Base-by-base conservation (phyloP, 2,113 vertebrate species). In the western clawed frog (Xenopus tropicalis) region DNA sequence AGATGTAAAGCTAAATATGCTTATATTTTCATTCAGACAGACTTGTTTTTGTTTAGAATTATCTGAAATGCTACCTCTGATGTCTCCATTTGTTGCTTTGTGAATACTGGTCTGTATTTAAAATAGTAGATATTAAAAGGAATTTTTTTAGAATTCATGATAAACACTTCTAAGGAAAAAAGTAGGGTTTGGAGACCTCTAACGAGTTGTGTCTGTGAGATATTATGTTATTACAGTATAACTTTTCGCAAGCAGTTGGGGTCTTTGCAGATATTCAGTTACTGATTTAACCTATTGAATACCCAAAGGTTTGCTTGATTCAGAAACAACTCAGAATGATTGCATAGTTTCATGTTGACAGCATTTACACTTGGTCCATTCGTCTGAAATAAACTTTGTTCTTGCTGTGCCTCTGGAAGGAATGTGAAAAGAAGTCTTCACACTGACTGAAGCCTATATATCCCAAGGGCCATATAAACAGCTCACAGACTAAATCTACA, bases 391-490 rank as follows among this genome's bases (percentile, higher is more conserved):
- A 25, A 29, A 42, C 16, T 63, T 20, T 52, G 21, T 20, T 63
- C 61, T 63, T 17, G 61, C 37, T 63, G 16, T 13, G 48, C 46
- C 16, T 68, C 51, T 66, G 43, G 43, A 66, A 23, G 21, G 64
- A 66, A 66, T 66, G 43, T 66, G 64, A 48, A 66, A 66, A 66
- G 42, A 22, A 43, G 64, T 48, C 44, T 48, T 43, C 44, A n/a
- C 21, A 37, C 37, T 65, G 44, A 43, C 64, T 66, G 64, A 20
- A 48, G 43, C 37, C 64, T 16, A n/a, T 65, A 22, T 3, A 21
- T 70, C 69, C 69, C 69, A 70, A 25, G 69, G 56, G 69, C 69
- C 69, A 44, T 24, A 61, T 70, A 61, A 70, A 44, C 69, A 44
- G 69, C 56, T 37, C 51, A 43, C 29, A 44, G 69, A 42, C 69